Base-by-base conservation (phyloP, 1,140 invertebrate genomes). In the Uloborus diversus region DNA sequence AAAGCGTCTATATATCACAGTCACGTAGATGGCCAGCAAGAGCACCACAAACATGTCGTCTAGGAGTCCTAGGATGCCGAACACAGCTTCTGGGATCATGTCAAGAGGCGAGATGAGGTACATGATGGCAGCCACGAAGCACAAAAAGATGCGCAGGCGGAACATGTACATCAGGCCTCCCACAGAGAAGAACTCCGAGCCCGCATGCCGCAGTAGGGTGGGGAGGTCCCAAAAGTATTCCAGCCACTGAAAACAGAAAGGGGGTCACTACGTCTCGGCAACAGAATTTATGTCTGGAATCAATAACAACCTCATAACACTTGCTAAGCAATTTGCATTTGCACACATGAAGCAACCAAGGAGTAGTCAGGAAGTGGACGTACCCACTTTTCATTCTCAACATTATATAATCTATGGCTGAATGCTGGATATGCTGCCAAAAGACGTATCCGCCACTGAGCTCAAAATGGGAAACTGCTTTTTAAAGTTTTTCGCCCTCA, bases 21-120 rank as follows among this genome's bases (percentile, higher is more conserved):
- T 88, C 9, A 89, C 84, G 83, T 90, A 90, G 69, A 90, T 87
- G 13, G 86, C 86, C n/a, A 89, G 80, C 25, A 90, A 81, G 5
- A 89, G 81, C 11, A 89, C 65, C 49, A 90, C 87, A 83, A 90
- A 88, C 11, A 90, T 37, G 82, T 90, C 89, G 82, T 90, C 89
- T 4, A 90, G 79, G 66, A 90, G 85, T 33, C 89, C 89, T 5
- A 90, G 83, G 32, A 90, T 79, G 42, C 89, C 89, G 84, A 90
- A 89, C 3, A 86, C 86, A 28, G 87, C 87, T 85, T 90, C 89
- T 4, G 89, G 89, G 62, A 90, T 85, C 61, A 90, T 87, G 82
- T 90, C 89, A 5, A 90, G 82, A 1, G 89, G 89, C n/a, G 87
- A 89, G 53, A 90, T 85, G 37, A 90, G 85, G 81, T 90, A 90